Percentiles rank a stretch among this genome's conserved stretches.
Conservation (phyloP, 2,797 vertebrate species). For the Vultur gryphus region DNA sequence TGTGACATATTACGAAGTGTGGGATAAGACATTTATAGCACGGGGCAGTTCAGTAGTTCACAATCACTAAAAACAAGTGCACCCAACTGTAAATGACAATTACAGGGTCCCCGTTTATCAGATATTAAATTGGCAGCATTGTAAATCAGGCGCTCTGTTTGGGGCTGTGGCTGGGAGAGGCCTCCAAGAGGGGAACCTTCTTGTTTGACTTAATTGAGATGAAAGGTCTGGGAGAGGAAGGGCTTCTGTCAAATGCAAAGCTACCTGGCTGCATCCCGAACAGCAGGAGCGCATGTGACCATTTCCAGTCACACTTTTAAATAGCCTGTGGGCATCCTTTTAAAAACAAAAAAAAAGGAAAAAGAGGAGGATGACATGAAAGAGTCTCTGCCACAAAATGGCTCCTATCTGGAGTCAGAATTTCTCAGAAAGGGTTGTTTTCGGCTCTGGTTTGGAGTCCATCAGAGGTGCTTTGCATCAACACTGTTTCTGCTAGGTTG, state of each 20-base stretch:
- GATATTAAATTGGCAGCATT: background rate
- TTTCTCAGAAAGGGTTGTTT: background rate
- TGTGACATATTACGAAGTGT: background rate
- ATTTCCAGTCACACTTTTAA: background rate
- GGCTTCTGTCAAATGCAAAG: background rate
- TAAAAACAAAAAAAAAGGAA: background rate
- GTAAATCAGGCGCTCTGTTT: background rate
- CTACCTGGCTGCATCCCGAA: background rate
- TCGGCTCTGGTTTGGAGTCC: background rate
- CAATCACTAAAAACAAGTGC: conserved; percentile 46
- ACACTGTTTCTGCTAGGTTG: conserved; percentile 18
- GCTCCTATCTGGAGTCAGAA: background rate
- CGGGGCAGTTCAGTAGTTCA: conserved; percentile 1
- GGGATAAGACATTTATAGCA: conserved; percentile 45
- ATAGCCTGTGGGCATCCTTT: background rate
- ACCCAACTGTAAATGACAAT: conserved; percentile 32
- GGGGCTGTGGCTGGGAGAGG: background rate
- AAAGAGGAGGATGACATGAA: background rate
- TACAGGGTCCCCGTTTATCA: background rate
- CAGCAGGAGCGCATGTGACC: background rate
- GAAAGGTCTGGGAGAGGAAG: background rate
- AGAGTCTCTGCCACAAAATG: background rate
- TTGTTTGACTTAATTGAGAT: background rate
- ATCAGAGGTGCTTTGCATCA: background rate
- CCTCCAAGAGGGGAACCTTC: background rate